Evolutionary conservation across 2,888 invertebrate species (phyloP).

Genomic region (Eupithecia inturbata): DNA sequence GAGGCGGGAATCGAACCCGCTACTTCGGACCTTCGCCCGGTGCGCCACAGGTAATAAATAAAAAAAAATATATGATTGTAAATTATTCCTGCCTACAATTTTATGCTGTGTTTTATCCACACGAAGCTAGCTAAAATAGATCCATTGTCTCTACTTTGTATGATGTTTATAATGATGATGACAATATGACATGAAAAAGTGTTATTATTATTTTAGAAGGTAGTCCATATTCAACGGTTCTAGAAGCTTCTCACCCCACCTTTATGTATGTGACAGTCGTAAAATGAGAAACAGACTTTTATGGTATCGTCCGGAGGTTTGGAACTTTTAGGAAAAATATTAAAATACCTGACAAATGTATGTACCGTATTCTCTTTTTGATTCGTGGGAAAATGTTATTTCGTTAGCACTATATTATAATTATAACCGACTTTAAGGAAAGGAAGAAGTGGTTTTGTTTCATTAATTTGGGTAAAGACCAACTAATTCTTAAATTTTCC

Average conservation of each 20-base stretch:
- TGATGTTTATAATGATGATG: neutral
- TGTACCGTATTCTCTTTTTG: neutral
- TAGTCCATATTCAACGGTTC: slow-evolving; percentile 34
- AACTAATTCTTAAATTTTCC: neutral
- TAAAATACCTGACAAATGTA: neutral
- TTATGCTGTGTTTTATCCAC: too few relatives aligned
- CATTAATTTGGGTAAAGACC: too few relatives aligned
- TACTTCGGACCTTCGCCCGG: too few relatives aligned
- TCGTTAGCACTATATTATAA: too few relatives aligned
- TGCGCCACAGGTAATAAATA: too few relatives aligned
- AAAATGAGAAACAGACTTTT: slow-evolving; percentile 21
- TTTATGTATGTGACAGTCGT: slow-evolving; percentile 36
- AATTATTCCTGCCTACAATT: too few relatives aligned
- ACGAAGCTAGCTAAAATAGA: too few relatives aligned
- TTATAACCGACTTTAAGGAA: too few relatives aligned
- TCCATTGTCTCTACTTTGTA: neutral
- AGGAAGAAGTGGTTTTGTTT: too few relatives aligned
- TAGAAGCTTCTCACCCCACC: slow-evolving; percentile 32
- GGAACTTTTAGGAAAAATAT: neutral
- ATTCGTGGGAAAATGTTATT: neutral
- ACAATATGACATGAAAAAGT: slow-evolving; percentile 23
- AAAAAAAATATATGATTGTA: too few relatives aligned
- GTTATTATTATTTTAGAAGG: slow-evolving; percentile 42
- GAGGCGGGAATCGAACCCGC: too few relatives aligned
- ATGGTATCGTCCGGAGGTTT: slow-evolving; percentile 16